A percentile compares a stretch with the other conserved stretches of the same genome.
Evolutionary conservation across 2,113 vertebrate genomes (phyloP).

Genomic region (Garra rufa): DNA sequence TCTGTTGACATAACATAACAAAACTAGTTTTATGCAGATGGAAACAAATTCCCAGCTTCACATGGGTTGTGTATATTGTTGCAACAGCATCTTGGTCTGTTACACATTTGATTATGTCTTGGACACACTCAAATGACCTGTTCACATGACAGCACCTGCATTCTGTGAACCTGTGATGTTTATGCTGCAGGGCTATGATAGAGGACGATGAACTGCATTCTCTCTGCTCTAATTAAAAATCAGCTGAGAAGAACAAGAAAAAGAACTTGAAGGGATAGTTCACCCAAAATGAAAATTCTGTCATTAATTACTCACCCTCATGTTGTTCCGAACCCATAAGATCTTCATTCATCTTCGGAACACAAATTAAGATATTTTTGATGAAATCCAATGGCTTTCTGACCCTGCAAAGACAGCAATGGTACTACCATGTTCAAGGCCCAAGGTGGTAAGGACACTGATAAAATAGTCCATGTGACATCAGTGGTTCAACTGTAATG

Average conservation of each 20-base stretch:
- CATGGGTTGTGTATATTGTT: not conserved
- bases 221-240: not conserved
- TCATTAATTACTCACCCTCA: not conserved
- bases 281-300: not conserved
- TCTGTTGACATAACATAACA: not conserved
- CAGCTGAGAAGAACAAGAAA: not conserved
- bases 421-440: too few species aligned
- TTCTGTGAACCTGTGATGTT: slow-evolving; percentile 71
- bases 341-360: too few species aligned
- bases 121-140: slow-evolving; percentile 78
- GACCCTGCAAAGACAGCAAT: too few species aligned
- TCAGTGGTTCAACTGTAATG: too few species aligned
- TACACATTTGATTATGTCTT: slow-evolving; percentile 77
- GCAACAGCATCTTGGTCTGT: slow-evolving; percentile 66
- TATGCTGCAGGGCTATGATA: slow-evolving; percentile 70
- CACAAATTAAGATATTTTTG: too few species aligned
- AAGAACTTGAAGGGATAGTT: not conserved
- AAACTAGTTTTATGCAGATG: not conserved
- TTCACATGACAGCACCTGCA: slow-evolving; percentile 74
- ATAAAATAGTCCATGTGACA: too few species aligned
- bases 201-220: not conserved
- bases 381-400: too few species aligned
- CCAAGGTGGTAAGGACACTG: too few species aligned
- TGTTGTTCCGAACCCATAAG: too few species aligned
- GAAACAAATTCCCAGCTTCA: not conserved